These are phyloP conservation scores for Acanthiza pusilla DNA, from an alignment of 2,797 vertebrate genomes.

Conservation along the genomic window DNA sequence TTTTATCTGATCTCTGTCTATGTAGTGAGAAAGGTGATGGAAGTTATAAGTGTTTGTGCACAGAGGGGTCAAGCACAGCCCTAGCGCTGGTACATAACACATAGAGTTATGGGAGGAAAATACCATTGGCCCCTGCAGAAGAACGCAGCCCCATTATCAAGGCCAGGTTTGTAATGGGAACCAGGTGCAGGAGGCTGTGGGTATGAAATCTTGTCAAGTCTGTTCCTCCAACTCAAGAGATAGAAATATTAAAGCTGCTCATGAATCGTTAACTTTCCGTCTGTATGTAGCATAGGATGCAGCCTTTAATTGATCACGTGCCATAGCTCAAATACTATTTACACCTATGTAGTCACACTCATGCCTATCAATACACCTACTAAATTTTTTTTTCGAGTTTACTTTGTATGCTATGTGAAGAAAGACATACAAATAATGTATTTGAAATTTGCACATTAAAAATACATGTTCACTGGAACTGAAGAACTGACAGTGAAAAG, in stretches of 20 bases:
- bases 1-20: neutral
- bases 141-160: constrained; percentile 31
- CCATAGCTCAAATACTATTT: neutral
- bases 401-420: neutral
- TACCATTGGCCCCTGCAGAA: neutral
- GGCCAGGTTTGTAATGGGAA: constrained; percentile 37
- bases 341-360: neutral
- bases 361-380: neutral
- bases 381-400: neutral
- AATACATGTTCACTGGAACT: constrained; percentile 24
- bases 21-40: neutral
- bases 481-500: constrained; percentile 16
- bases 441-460: constrained; percentile 55
- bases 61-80: neutral
- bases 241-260: constrained; percentile 14
- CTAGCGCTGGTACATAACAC: neutral
- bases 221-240: neutral
- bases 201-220: constrained; percentile 23
- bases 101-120: constrained; percentile 19
- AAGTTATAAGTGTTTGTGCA: neutral
- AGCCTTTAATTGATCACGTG: neutral
- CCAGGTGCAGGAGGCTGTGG: constrained; percentile 47
- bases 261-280: neutral
- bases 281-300: neutral
- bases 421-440: constrained; percentile 21